Conservation (phyloP, 1,140 invertebrate species). For the Agrilus planipennis region DNA sequence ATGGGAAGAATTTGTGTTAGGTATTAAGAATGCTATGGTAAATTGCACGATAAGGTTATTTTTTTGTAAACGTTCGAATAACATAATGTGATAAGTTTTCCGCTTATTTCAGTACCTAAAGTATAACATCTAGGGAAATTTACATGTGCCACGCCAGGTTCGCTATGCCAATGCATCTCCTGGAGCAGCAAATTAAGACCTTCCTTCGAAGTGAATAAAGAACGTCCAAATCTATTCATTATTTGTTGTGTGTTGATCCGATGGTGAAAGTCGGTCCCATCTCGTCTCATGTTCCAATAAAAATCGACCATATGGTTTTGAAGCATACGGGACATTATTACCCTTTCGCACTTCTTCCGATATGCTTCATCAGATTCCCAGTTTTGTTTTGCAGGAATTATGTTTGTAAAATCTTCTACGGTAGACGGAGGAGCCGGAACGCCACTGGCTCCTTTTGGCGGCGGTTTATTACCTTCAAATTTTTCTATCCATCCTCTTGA, state of each 20-base stretch:
- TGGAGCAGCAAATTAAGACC: conserved; percentile 70
- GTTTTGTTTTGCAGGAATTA: conserved; percentile 38
- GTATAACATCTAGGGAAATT: conserved; percentile 83
- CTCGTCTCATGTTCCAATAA: conserved; percentile 76
- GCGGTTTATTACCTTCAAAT: conserved; percentile 34
- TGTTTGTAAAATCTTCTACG: conserved; percentile 28
- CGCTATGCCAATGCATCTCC: conserved; percentile 82
- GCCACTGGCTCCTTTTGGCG: background rate
- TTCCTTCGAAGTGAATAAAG: conserved; percentile 83
- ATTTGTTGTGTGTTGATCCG: conserved; percentile 50
- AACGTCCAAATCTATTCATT: conserved; percentile 66
- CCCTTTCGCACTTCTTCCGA: conserved; percentile 41
- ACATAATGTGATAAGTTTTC: too few species aligned
- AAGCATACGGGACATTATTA: conserved; percentile 51
- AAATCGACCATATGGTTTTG: conserved; percentile 63
- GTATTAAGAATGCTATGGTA: too few species aligned
- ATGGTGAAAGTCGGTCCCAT: conserved; percentile 58
- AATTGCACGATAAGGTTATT: too few species aligned
- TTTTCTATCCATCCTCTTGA: conserved; percentile 53
- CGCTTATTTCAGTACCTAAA: too few species aligned
- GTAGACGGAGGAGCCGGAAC: background rate
- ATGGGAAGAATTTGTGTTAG: too few species aligned
- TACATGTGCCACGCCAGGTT: conserved; percentile 64
- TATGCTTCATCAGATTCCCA: conserved; percentile 31
- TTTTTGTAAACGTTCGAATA: too few species aligned